Evolutionary conservation across 2,797 vertebrate species (phyloP), one percentile per base, ranked within the genome.

Genomic region (Brachyalestes nurse): DNA sequence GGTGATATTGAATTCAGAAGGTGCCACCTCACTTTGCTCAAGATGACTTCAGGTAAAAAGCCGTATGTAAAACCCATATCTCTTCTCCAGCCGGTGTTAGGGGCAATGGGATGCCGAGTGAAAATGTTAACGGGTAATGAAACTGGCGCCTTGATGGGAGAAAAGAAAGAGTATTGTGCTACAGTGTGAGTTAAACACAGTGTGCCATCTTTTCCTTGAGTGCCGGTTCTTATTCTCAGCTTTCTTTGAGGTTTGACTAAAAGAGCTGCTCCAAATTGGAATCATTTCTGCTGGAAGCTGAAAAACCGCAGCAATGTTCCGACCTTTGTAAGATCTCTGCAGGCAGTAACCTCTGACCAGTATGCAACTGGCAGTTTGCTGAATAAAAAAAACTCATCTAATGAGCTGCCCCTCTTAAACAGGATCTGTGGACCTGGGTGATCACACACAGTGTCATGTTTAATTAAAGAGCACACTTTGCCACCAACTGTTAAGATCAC

Each of bases 341-440:
- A 72, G 71, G 69, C 71, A 77, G 55, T 21, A 73, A 72, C 78
- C 80, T 72, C 14, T 47, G 73, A 74, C 69, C 74, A 51, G 14
- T 64, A 14, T 28, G 69, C 23, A 28, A 42, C 64, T 55, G 38
- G 14, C 45, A 53, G 25, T 72, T 60, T 66, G 65, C 40, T 5
- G 17, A 72, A 72, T 19, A n/a, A 17, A 19, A 38, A 38, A n/a
- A 38, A n/a, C 13, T 34, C 23, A 17, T 72, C 34, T 55, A 66
- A 72, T 55, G 51, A 71, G 49, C 23, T 14, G 23, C 21, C 23
- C 25, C 25, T 8, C 17, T 19, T 8, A 40, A 17, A 28, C 5
- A 12, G n/a, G 28, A 34, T 53, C 6, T n/a, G 23, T 19, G 34
- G 23, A 47, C 45, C 66, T 49, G 8, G 45, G 23, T 25, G 19